Percentiles rank a stretch among this genome's conserved stretches.
These are phyloP conservation scores for Tetrapedia diversipes DNA, from an alignment of 2,888 invertebrate species.

Conservation along the genomic window DNA sequence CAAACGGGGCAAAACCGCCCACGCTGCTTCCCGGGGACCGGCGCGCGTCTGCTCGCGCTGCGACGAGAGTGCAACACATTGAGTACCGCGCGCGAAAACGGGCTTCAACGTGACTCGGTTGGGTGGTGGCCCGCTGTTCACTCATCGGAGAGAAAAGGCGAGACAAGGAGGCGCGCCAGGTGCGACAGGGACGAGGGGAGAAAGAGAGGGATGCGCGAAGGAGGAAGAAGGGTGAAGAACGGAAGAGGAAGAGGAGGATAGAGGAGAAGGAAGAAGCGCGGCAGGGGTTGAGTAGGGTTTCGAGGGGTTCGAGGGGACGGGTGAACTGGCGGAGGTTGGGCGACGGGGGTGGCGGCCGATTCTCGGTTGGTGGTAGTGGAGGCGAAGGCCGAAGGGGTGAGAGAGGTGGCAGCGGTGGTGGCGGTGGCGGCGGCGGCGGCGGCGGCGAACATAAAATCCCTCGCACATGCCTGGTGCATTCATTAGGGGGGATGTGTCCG, in stretches of 20 bases:
- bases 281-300: conserved; percentile 8
- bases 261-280: conserved; percentile 43
- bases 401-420: conserved; percentile 57
- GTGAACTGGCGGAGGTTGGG: conserved; percentile 66
- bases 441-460: conserved; percentile 81
- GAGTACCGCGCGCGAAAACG: conserved; percentile 69
- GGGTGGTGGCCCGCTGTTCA: conserved; percentile 60
- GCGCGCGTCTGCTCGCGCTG: conserved; percentile 70
- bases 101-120: conserved; percentile 64
- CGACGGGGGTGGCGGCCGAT: conserved; percentile 65
- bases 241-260: conserved; percentile 13
- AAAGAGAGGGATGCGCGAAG: conserved; percentile 32
- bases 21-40: conserved; percentile 68
- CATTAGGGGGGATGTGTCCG: conserved; percentile 82
- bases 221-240: conserved; percentile 53
- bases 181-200: conserved; percentile 20
- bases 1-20: conserved; percentile 71
- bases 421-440: conserved; percentile 65
- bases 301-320: conserved; percentile 27
- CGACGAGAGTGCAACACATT: conserved; percentile 63
- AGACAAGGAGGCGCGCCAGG: conserved; percentile 25
- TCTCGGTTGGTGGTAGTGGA: conserved; percentile 65
- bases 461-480: conserved; percentile 83
- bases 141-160: conserved; percentile 42
- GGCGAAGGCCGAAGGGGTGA: conserved; percentile 57